A percentile compares a stretch with the other conserved stretches of the same genome.
Conservation (phyloP, 2,797 vertebrate species). For the Poeciliopsis infans region DNA sequence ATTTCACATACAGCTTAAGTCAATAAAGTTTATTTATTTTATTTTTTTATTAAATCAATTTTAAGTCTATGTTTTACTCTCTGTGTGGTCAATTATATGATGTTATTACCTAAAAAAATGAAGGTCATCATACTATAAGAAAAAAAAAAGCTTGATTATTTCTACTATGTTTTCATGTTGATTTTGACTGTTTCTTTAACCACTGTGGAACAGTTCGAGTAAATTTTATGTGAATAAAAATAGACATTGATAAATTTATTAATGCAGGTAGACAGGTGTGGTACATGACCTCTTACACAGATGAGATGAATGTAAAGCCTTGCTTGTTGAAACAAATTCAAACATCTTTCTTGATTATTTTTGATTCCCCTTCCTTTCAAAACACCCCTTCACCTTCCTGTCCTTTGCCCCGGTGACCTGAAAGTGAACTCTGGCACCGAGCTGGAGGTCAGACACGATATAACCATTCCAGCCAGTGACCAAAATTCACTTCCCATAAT, state of each 20-base stretch:
- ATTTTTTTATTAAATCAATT: neutral
- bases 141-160: neutral
- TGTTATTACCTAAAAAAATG: neutral
- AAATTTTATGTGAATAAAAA: neutral
- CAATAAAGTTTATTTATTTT: neutral
- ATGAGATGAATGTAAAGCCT: conserved; percentile 6
- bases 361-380: conserved; percentile 18
- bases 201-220: neutral
- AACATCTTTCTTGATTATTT: neutral
- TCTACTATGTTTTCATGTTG: neutral
- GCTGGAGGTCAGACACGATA: conserved; percentile 68
- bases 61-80: neutral
- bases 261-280: conserved; percentile 17
- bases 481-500: conserved; percentile 71
- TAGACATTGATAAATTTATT: neutral
- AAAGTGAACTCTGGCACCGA: conserved; percentile 65
- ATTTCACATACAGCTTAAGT: neutral
- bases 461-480: conserved; percentile 60
- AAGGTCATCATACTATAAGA: neutral
- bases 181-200: neutral
- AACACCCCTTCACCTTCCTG: conserved; percentile 40
- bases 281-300: conserved; percentile 26
- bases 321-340: conserved; percentile 42
- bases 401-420: conserved; percentile 62
- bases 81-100: neutral